Conservation (phyloP, 2,797 vertebrate genomes). For the Oreonectes daqikongensis region DNA sequence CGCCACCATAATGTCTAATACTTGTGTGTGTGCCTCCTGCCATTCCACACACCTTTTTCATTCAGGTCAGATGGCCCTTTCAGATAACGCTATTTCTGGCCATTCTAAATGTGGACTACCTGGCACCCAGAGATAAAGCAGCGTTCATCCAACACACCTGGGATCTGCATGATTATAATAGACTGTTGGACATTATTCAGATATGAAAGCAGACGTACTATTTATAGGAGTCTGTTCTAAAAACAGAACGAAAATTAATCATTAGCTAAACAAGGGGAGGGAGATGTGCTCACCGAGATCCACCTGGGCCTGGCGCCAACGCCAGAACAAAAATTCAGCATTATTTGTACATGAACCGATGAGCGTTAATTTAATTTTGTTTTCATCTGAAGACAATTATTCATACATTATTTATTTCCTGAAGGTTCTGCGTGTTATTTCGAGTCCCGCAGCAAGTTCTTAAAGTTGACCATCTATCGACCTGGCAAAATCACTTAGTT, state of each 20-base stretch:
- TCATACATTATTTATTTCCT: background rate
- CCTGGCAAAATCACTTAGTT: background rate
- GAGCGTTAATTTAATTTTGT: background rate
- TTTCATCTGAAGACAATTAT: background rate
- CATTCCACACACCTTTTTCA: constrained; percentile 50
- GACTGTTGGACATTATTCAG: constrained; percentile 48
- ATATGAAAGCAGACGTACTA: constrained; percentile 53
- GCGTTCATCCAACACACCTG: constrained; percentile 50
- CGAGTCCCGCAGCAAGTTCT: background rate
- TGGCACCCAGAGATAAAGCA: constrained; percentile 55
- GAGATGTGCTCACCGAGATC: constrained; percentile 40
- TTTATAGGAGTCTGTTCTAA: constrained; percentile 54
- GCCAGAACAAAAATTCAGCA: background rate
- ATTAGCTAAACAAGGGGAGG: constrained; percentile 47
- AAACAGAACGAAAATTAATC: constrained; percentile 57
- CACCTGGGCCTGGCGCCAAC: constrained; percentile 33
- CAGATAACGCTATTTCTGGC: constrained; percentile 57
- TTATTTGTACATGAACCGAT: background rate
- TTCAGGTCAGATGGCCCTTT: constrained; percentile 54
- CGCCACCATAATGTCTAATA: constrained; percentile 43
- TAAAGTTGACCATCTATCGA: background rate
- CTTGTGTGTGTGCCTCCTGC: constrained; percentile 48
- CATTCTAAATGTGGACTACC: constrained; percentile 53
- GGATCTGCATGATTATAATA: constrained; percentile 43
- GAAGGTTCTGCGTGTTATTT: background rate